Conservation (phyloP, 2,888 invertebrate species). For the Hyalella azteca region DNA sequence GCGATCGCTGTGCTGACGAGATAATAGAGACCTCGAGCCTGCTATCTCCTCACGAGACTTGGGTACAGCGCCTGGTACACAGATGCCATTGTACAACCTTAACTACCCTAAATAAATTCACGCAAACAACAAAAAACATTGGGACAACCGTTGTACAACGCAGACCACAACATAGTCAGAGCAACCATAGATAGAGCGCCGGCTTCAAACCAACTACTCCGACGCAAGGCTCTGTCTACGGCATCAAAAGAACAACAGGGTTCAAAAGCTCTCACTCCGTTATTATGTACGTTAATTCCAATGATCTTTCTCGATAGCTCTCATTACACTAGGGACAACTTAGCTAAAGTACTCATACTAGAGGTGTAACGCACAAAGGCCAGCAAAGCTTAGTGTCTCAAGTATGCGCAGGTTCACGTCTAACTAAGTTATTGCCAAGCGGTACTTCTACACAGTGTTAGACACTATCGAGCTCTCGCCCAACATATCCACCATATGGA, state of each 20-base stretch:
- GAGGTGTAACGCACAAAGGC: slow-evolving; percentile 36
- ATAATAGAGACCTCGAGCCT: too few species aligned
- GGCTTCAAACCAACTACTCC: background rate
- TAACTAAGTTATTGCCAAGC: slow-evolving; percentile 36
- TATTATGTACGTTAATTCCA: slow-evolving; percentile 21
- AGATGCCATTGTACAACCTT: background rate
- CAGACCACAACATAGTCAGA: slow-evolving; percentile 28
- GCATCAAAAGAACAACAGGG: background rate
- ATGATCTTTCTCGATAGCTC: slow-evolving; percentile 31
- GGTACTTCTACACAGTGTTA: slow-evolving; percentile 29
- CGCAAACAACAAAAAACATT: slow-evolving; percentile 36
- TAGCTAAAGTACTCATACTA: slow-evolving; percentile 37
- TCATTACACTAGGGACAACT: slow-evolving; percentile 37
- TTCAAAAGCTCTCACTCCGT: slow-evolving; percentile 30
- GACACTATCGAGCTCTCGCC: slow-evolving; percentile 13
- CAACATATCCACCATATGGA: slow-evolving; percentile 11
- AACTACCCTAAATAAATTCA: slow-evolving; percentile 35
- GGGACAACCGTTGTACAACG: slow-evolving; percentile 29
- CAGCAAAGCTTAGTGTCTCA: slow-evolving; percentile 33
- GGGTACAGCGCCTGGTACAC: background rate
- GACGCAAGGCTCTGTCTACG: background rate
- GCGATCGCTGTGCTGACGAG: too few species aligned
- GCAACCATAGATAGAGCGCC: slow-evolving; percentile 1
- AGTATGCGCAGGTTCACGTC: slow-evolving; percentile 37
- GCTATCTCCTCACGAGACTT: slow-evolving; percentile 4